Conservation (phyloP, 2,797 vertebrate species). For the Diplodus sargus region DNA sequence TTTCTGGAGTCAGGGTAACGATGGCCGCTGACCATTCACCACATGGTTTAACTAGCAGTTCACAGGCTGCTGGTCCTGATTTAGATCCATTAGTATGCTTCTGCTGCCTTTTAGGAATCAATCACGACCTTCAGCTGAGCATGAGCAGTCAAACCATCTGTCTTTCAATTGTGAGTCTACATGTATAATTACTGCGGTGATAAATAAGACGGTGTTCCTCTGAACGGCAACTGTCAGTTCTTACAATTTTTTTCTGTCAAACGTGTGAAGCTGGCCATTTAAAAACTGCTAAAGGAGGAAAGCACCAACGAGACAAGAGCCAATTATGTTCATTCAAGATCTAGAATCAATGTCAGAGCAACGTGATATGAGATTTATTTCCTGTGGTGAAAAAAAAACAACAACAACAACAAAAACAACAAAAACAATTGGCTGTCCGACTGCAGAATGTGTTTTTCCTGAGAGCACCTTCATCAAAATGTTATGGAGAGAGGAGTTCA, state of each 20-base stretch:
- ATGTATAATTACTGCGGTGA: conserved; percentile 18
- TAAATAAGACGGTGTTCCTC: conserved; percentile 16
- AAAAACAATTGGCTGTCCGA: conserved; percentile 19
- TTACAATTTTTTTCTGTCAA: background rate
- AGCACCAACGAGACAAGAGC: background rate
- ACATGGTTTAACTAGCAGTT: conserved; percentile 39
- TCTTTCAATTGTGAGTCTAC: conserved; percentile 40
- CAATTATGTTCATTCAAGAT: conserved; percentile 5
- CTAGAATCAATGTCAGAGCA: conserved; percentile 15
- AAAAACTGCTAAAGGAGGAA: conserved; percentile 1
- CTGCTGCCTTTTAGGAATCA: conserved; percentile 36
- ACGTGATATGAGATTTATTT: background rate
- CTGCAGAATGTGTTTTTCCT: conserved; percentile 43
- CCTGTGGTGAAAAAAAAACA: background rate
- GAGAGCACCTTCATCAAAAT: conserved; percentile 60
- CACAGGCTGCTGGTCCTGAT: conserved; percentile 23
- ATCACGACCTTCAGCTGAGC: conserved; percentile 24
- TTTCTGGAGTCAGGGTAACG: conserved; percentile 18
- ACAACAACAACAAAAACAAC: background rate
- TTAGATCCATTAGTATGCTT: conserved; percentile 35
- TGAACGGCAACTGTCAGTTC: background rate
- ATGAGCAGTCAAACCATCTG: conserved; percentile 29
- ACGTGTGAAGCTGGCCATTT: background rate
- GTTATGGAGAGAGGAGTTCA: conserved; percentile 55
- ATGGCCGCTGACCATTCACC: conserved; percentile 3